Evolutionary conservation across 2,888 invertebrate genomes (phyloP), one percentile per base, ranked within the genome.

Genomic region (Anticlea derivata): DNA sequence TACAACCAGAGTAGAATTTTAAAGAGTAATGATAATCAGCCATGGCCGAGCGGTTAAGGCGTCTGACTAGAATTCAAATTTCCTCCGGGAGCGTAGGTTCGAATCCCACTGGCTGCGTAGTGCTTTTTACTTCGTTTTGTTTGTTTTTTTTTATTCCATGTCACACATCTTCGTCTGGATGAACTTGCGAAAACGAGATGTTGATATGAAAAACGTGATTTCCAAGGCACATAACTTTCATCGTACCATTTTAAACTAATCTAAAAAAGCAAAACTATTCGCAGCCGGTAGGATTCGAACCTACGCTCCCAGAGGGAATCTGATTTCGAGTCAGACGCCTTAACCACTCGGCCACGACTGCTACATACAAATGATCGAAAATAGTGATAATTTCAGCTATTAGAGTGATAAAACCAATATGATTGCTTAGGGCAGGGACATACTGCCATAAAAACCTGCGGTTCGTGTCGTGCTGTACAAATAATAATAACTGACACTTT

Each of bases 221-320:
- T n/a, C n/a, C n/a, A n/a, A n/a, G n/a, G n/a, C n/a, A n/a, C n/a
- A n/a, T n/a, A n/a, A n/a, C n/a, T n/a, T n/a, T n/a, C n/a, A n/a
- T n/a, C n/a, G n/a, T n/a, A n/a, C n/a, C n/a, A n/a, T n/a, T n/a
- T 12, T 5, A 10, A 12, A 13, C 12, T 12, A 7, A 31, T 7
- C 5, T 10, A 24, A 38, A 33, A n/a, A 5, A 10, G 7, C 12
- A 56, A 58, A 60, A 58, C 37, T 5, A 1, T 70, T 67, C 95
- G 95, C 95, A 94, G 95, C 93, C 94, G 94, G 94, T 94, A 95
- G 95, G 95, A 95, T 94, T 95, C 95, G 95, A 95, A 95, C 95
- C 95, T 95, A 94, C 94, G 95, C 95, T 95, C 95, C 95, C 94
- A 95, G 93, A 94, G 95, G 95, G 95, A 95, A 95, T 94, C 94